A percentile compares a stretch with the other conserved stretches of the same genome.
Conservation (phyloP, 2,113 vertebrate species). For the Todiramphus saurophagus region DNA sequence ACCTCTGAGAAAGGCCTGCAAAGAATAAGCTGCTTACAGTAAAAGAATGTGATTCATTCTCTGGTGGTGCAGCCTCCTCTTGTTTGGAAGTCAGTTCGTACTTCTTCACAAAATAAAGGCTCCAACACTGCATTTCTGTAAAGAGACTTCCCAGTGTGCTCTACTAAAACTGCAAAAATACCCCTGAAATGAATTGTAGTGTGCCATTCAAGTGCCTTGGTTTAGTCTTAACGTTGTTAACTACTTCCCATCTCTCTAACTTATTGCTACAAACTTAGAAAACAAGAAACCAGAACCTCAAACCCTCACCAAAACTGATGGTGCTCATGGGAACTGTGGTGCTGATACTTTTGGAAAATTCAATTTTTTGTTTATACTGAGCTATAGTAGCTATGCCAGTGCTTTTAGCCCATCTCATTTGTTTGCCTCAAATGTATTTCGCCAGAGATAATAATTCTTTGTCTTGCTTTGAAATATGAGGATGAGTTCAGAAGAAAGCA, state of each 20-base stretch:
- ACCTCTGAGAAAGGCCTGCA: neutral
- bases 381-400: neutral
- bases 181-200: neutral
- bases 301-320: neutral
- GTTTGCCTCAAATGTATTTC: neutral
- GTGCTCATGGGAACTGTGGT: neutral
- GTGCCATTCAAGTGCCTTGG: neutral
- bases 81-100: neutral
- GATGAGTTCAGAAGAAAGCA: neutral
- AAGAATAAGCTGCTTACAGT: neutral
- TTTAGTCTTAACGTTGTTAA: neutral
- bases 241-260: neutral
- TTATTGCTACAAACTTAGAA: neutral
- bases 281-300: neutral
- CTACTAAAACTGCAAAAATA: neutral
- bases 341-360: neutral
- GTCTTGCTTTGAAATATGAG: neutral
- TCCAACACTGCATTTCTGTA: neutral
- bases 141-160: neutral
- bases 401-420: neutral
- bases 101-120: neutral
- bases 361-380: neutral
- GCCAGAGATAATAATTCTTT: neutral
- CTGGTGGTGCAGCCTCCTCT: neutral
- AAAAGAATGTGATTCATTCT: accelerated